phyloP scores from a whole-genome alignment of 2,113 vertebrate genomes.

The Stegastes partitus region DNA sequence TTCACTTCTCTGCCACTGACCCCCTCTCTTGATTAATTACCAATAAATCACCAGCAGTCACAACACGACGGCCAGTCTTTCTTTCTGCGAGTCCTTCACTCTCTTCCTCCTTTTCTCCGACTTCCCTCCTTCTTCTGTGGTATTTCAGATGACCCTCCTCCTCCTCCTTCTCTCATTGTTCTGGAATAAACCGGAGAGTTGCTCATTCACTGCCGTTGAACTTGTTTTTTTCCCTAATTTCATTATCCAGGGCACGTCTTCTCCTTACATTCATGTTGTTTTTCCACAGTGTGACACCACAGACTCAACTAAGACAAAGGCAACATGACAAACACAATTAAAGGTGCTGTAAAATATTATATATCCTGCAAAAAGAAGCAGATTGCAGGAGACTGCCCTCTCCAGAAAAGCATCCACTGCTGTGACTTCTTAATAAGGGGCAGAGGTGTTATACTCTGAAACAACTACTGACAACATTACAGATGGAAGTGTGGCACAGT shows the following conservation, averaged over 20 bases:
- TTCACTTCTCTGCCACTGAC: slow-evolving; percentile 7
- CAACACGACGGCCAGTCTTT: slow-evolving; percentile 21
- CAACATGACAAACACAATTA: not conserved
- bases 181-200: slow-evolving; percentile 26
- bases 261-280: not conserved
- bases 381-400: too few relatives aligned
- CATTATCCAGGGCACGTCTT: not conserved
- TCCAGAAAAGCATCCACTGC: too few relatives aligned
- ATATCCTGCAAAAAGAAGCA: not conserved
- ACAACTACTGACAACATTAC: too few relatives aligned
- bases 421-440: too few relatives aligned
- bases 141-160: slow-evolving; percentile 25
- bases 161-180: slow-evolving; percentile 57
- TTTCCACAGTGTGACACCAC: not conserved
- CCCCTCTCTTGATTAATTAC: slow-evolving; percentile 44
- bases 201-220: slow-evolving; percentile 5
- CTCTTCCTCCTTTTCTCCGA: slow-evolving; percentile 67
- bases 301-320: not conserved
- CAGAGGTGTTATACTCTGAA: too few relatives aligned
- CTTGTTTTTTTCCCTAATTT: slow-evolving; percentile 21
- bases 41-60: slow-evolving; percentile 61
- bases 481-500: too few relatives aligned
- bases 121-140: slow-evolving; percentile 56
- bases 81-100: slow-evolving; percentile 32
- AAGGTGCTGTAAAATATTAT: slow-evolving; percentile 2